Conservation (phyloP, 2,797 vertebrate species). For the Pangasius djambal region DNA sequence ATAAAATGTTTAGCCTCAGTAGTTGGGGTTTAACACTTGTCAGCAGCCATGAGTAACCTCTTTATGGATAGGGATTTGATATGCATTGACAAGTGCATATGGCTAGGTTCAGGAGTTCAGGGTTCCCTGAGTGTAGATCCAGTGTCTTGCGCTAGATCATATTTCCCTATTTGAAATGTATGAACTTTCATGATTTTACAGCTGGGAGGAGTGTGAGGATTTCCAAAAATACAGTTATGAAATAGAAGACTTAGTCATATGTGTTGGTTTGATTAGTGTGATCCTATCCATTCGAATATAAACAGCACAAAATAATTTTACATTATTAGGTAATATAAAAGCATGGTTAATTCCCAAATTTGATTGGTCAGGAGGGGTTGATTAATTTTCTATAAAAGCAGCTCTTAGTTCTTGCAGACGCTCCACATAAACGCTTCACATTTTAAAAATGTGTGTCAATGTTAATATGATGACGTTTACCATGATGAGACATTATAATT, state of each 20-base stretch:
- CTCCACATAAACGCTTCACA: background rate
- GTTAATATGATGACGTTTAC: background rate
- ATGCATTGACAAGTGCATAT: background rate
- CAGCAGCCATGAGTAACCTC: background rate
- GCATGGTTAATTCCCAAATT: background rate
- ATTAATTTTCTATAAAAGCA: background rate
- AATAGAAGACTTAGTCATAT: background rate
- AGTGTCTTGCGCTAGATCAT: conserved; percentile 5
- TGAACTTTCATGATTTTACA: background rate
- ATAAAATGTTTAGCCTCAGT: background rate
- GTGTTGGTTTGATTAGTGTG: background rate
- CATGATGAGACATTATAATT: background rate
- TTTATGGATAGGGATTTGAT: background rate
- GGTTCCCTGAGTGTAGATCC: background rate
- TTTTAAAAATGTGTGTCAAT: background rate
- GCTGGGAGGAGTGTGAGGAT: background rate
- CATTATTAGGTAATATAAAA: background rate
- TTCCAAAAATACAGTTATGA: conserved; percentile 2
- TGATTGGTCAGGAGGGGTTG: background rate
- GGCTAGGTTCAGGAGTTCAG: background rate
- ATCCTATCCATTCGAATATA: background rate
- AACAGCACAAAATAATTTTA: background rate
- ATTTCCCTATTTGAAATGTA: conserved; percentile 15
- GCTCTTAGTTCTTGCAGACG: background rate
- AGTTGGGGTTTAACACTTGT: conserved; percentile 7